These are phyloP conservation scores for Sycophila sp. DNA, from an alignment of 1,140 invertebrate genomes.

Conservation along the genomic window DNA sequence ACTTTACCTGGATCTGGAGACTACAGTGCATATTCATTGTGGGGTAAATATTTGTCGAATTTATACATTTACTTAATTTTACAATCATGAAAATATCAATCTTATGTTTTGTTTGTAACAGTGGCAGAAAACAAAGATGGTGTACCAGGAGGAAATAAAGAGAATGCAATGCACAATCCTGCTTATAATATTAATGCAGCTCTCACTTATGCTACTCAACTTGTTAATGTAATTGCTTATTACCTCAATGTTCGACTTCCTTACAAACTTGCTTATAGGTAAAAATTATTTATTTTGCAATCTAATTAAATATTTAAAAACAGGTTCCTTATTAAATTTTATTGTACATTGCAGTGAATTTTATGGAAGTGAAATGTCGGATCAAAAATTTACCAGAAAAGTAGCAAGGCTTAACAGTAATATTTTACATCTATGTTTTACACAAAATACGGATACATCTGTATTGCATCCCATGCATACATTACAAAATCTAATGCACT, in stretches of 20 bases:
- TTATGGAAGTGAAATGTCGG: conserved; percentile 74
- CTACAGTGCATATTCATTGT: conserved; percentile 79
- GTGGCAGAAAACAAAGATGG: conserved; percentile 75
- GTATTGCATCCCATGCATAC: conserved; percentile 76
- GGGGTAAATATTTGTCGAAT: conserved; percentile 71
- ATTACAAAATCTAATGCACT: conserved; percentile 77
- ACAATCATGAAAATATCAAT: too few relatives aligned
- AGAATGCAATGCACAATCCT: conserved; percentile 71
- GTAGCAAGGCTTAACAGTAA: conserved; percentile 85
- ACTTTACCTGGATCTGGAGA: conserved; percentile 81
- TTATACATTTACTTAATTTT: background rate
- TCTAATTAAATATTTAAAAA: conserved; percentile 1
- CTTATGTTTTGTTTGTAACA: too few relatives aligned
- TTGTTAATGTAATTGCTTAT: conserved; percentile 81
- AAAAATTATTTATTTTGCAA: conserved; percentile 4
- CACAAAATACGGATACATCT: conserved; percentile 76
- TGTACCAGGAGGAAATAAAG: conserved; percentile 68
- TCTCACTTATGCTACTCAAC: conserved; percentile 82
- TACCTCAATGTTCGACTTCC: conserved; percentile 81
- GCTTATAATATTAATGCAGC: conserved; percentile 81
- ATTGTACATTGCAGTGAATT: conserved; percentile 74
- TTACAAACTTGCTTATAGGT: conserved; percentile 81
- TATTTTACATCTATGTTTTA: conserved; percentile 82
- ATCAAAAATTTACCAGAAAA: conserved; percentile 77
- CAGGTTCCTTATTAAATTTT: conserved; percentile 27